Conservation (phyloP, 2,797 vertebrate species). For the Sebastes trivittatus region DNA sequence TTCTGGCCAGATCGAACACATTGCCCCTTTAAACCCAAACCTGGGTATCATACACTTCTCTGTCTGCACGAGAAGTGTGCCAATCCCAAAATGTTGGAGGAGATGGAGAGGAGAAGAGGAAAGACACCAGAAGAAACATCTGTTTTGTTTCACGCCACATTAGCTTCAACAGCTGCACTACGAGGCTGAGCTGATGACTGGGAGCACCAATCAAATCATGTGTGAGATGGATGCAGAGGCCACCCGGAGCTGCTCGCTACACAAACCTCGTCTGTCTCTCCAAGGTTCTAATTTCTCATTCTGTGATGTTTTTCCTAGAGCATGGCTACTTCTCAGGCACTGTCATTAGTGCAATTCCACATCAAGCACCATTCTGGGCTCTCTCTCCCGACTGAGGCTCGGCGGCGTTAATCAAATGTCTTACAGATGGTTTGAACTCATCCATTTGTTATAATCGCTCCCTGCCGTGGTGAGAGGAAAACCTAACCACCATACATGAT, state of each 20-base stretch:
- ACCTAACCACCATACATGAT: conserved; percentile 71
- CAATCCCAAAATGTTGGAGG: conserved; percentile 29
- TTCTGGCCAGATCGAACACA: neutral
- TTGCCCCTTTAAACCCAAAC: neutral
- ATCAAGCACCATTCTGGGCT: conserved; percentile 60
- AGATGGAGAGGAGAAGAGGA: conserved; percentile 24
- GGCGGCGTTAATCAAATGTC: conserved; percentile 82
- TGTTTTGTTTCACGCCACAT: conserved; percentile 75
- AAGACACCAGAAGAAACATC: conserved; percentile 79
- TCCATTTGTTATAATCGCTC: conserved; percentile 84
- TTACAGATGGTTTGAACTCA: conserved; percentile 85
- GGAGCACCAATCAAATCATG: conserved; percentile 72
- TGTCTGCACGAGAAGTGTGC: conserved; percentile 29
- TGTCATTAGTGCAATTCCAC: conserved; percentile 74
- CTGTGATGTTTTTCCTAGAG: conserved; percentile 74
- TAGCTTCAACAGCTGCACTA: conserved; percentile 70
- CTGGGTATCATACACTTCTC: neutral
- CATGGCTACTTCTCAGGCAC: conserved; percentile 65
- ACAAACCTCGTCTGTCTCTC: conserved; percentile 60
- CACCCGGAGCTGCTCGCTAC: conserved; percentile 71
- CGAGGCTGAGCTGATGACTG: conserved; percentile 71
- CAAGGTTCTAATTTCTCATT: conserved; percentile 67
- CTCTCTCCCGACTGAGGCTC: conserved; percentile 43
- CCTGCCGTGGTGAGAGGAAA: conserved; percentile 63
- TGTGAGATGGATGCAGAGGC: conserved; percentile 73